These are phyloP conservation scores for Platorchestia sp. DNA, from an alignment of 1,140 invertebrate genomes.

Conservation along the genomic window DNA sequence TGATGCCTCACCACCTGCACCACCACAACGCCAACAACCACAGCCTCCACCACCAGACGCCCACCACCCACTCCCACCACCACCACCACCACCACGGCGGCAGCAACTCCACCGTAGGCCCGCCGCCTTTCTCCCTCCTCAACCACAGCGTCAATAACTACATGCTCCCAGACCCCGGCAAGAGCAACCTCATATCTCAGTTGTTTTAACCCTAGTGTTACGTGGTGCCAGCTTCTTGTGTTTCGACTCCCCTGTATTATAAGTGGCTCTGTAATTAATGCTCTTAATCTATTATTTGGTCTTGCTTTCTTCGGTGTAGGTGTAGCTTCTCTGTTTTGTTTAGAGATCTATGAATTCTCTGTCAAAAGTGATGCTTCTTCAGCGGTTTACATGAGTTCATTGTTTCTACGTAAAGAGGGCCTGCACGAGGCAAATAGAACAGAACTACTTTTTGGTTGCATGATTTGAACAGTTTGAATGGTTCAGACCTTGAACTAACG, in stretches of 20 bases:
- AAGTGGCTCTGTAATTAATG: not conserved
- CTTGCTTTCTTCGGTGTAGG: not conserved
- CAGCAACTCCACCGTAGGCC: conserved; percentile 57
- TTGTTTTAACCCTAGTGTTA: conserved; percentile 62
- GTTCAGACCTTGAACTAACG: too few relatives aligned
- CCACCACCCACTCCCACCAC: conserved; percentile 60
- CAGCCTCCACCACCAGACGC: conserved; percentile 61
- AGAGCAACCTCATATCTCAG: conserved; percentile 67
- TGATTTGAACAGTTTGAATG: too few relatives aligned
- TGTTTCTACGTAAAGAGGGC: too few relatives aligned
- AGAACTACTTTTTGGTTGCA: too few relatives aligned
- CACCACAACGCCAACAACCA: conserved; percentile 60
- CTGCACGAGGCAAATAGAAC: too few relatives aligned
- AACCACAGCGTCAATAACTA: conserved; percentile 68
- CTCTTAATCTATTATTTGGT: not conserved
- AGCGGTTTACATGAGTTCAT: too few relatives aligned
- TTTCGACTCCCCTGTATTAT: not conserved
- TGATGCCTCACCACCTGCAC: conserved; percentile 51
- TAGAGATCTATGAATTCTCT: not conserved
- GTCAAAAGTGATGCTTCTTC: not conserved
- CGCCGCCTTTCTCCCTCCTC: conserved; percentile 65
- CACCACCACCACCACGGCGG: conserved; percentile 65
- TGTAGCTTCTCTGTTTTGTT: not conserved
- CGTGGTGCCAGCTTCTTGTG: not conserved
- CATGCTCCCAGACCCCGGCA: conserved; percentile 67